Base-by-base conservation (phyloP, 2,888 invertebrate species). In the Drosophila testacea region DNA sequence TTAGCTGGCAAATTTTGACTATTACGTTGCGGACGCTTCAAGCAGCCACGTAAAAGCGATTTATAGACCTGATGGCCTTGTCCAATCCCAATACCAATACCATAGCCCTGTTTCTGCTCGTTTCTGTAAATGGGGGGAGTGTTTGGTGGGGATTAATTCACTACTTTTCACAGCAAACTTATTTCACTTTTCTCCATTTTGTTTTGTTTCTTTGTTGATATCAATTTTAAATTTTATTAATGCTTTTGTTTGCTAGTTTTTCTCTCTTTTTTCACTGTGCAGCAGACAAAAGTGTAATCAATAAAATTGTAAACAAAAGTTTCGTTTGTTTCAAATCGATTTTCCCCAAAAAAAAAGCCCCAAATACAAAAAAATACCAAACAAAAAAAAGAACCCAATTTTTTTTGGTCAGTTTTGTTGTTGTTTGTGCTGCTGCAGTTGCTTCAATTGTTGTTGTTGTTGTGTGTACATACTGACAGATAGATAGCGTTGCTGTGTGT, bases 1-100 rank as follows among this genome's bases (percentile, higher is more conserved):
- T 91, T 91, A 55, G 88, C 90, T 61, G 92, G 90, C 66, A 91
- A 70, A 67, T 92, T 91, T 65, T 91, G 91, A 76, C 91, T 91
- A 74, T 91, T 91, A 42, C 92, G 87, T 74, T 92, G 92, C 47
- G 92, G 91, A 67, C 92, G 88, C 77, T 89, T 92, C 36, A 92
- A 72, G 74, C 92, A 92, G 74, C 92, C 92, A 66, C 92, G 90
- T 56, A 92, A 78, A 72, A 92, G 77, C 22, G 92, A 92, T 69
- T 92, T 92, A 81, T 92, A 92, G 73, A 92, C 92, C 69, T 91
- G 90, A 41, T 69, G 74, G n/a, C 70, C 72, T 56, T 47, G 34
- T n/a, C 48, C 34, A 32, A 32, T 4, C 9, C 60, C 60, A 13
- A 44, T 10, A 38, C 54, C 54, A 50, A 38, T 47, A 5, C 44